A percentile compares a stretch with the other conserved stretches of the same genome.
Conservation (phyloP, 2,888 invertebrate genomes). For the Agrochola macilenta region DNA sequence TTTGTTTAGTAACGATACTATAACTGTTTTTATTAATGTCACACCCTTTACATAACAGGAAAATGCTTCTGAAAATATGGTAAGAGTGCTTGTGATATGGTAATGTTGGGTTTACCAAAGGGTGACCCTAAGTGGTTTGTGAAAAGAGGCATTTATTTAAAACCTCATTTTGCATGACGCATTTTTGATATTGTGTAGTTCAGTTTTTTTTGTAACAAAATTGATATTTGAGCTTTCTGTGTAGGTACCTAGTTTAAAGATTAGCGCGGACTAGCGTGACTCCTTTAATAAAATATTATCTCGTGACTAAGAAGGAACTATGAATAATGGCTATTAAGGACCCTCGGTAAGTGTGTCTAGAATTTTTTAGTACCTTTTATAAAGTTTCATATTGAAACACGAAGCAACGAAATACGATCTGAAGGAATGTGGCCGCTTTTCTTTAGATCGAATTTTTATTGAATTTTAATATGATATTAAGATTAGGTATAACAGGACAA, state of each 20-base stretch:
- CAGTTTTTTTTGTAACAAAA: background rate
- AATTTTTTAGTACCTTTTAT: too few relatives aligned
- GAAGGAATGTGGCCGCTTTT: too few relatives aligned
- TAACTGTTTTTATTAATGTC: background rate
- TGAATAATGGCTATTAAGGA: too few relatives aligned
- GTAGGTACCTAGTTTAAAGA: background rate
- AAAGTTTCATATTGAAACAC: too few relatives aligned
- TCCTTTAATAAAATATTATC: too few relatives aligned
- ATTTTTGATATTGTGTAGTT: constrained; percentile 4
- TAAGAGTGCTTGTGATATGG: constrained; percentile 15
- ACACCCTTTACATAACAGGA: background rate
- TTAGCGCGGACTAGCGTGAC: too few relatives aligned
- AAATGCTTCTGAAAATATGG: constrained; percentile 24
- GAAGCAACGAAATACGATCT: too few relatives aligned
- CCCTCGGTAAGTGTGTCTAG: too few relatives aligned
- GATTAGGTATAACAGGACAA: background rate
- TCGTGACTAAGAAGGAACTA: too few relatives aligned
- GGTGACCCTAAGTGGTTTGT: constrained; percentile 17
- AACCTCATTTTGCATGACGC: background rate
- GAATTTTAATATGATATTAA: too few relatives aligned
- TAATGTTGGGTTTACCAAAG: constrained; percentile 25
- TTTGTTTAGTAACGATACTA: background rate
- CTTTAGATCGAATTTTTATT: too few relatives aligned
- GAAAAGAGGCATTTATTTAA: constrained; percentile 4
- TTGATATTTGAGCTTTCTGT: background rate